phyloP scores from a whole-genome alignment of 1,140 invertebrate species.

The Drosophila novamexicana region DNA sequence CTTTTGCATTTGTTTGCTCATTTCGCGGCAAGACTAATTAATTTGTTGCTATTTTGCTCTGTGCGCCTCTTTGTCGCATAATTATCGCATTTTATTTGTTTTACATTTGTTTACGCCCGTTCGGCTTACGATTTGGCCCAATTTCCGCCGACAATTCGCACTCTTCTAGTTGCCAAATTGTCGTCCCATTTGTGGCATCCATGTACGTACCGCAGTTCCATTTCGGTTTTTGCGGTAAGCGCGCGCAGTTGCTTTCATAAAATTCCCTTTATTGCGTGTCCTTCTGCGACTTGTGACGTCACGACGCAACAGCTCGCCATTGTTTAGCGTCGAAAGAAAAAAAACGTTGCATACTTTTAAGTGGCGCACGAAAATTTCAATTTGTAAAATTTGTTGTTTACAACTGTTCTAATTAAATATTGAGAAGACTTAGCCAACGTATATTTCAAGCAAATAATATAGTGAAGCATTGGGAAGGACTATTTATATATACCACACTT shows the following conservation, averaged over 20 bases:
- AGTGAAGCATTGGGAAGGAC: too few relatives aligned
- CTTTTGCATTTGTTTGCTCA: constrained; percentile 45
- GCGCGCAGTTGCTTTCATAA: background rate
- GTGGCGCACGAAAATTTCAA: background rate
- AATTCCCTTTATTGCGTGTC: background rate
- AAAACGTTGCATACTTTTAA: constrained; percentile 32
- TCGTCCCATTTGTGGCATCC: background rate
- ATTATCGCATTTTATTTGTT: constrained; percentile 33
- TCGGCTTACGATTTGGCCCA: constrained; percentile 13
- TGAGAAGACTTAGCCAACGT: too few relatives aligned
- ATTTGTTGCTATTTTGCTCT: constrained; percentile 18
- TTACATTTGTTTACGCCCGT: constrained; percentile 20
- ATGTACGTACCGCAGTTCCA: background rate
- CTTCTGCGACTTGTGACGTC: constrained; percentile 12
- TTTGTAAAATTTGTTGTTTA: background rate
- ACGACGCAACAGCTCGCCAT: constrained; percentile 7
- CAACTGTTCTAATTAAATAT: background rate
- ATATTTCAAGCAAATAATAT: too few relatives aligned
- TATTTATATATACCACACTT: background rate
- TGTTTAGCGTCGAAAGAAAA: background rate
- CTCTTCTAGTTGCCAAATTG: constrained; percentile 24
- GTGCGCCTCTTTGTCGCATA: constrained; percentile 8
- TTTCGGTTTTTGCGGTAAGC: constrained; percentile 21
- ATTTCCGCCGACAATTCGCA: constrained; percentile 13
- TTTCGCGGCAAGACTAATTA: constrained; percentile 39